A percentile compares a stretch with the other conserved stretches of the same genome.
These are phyloP conservation scores for Lagocephalus sceleratus DNA, from an alignment of 2,797 vertebrate genomes.

Conservation along the genomic window DNA sequence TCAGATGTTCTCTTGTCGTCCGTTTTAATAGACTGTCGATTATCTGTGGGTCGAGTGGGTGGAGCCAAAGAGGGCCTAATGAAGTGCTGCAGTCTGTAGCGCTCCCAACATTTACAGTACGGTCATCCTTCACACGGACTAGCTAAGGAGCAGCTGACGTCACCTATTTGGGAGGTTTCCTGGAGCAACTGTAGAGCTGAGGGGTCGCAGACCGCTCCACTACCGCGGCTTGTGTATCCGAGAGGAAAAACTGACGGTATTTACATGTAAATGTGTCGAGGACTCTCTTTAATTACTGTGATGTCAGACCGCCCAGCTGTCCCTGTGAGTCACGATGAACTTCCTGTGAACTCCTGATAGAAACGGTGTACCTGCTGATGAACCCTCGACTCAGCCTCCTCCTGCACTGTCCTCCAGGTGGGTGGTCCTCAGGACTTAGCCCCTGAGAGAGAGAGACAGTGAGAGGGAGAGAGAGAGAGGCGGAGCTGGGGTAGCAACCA, in stretches of 20 bases:
- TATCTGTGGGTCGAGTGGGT: background rate
- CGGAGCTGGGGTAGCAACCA: slow-evolving; percentile 18
- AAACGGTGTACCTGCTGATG: slow-evolving; percentile 52
- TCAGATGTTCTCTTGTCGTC: background rate
- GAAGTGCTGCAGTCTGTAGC: background rate
- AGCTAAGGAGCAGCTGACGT: too few species aligned
- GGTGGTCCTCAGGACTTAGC: slow-evolving; percentile 59
- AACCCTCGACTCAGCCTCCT: slow-evolving; percentile 13
- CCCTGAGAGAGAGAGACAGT: background rate
- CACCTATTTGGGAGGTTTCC: too few species aligned
- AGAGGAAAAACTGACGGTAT: slow-evolving; percentile 1
- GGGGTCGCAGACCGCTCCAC: background rate
- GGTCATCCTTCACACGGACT: too few species aligned
- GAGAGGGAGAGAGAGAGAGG: slow-evolving; percentile 2
- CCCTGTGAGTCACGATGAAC: slow-evolving; percentile 45
- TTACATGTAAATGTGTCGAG: slow-evolving; percentile 10
- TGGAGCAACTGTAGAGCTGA: background rate
- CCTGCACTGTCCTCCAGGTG: slow-evolving; percentile 39
- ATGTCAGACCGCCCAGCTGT: slow-evolving; percentile 44
- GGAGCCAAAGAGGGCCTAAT: background rate
- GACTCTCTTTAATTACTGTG: background rate
- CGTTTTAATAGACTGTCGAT: background rate
- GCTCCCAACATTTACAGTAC: too few species aligned
- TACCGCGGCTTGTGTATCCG: background rate
- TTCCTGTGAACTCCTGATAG: slow-evolving; percentile 60